A percentile compares a stretch with the other conserved stretches of the same genome.
These are phyloP conservation scores for Lucilia cuprina DNA, from an alignment of 1,140 invertebrate genomes.

Conservation along the genomic window DNA sequence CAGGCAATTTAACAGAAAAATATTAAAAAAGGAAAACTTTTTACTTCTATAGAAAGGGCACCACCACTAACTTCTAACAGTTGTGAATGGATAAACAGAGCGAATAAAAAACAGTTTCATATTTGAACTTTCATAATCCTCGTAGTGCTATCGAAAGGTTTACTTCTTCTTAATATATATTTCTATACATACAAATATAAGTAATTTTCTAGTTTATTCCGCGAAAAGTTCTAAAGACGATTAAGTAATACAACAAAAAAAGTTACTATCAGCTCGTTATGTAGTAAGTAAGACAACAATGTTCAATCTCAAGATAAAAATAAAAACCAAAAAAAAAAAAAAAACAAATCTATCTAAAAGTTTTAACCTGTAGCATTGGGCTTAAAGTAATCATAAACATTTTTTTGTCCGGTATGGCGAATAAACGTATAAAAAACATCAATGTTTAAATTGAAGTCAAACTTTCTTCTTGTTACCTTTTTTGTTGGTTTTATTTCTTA, in stretches of 20 bases:
- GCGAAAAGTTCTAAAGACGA: constrained; percentile 8
- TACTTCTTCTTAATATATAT: not conserved
- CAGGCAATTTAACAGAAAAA: constrained; percentile 14
- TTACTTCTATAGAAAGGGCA: not conserved
- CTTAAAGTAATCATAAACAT: constrained; percentile 8
- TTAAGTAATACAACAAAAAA: not conserved
- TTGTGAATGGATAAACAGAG: not conserved
- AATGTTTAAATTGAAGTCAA: not conserved
- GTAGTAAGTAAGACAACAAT: not conserved
- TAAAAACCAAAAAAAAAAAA: not conserved
- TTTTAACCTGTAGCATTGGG: constrained; percentile 1
- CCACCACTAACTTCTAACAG: not conserved
- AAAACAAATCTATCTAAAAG: not conserved
- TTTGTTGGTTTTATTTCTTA: not conserved
- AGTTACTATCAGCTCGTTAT: not conserved
- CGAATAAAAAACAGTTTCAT: not conserved
- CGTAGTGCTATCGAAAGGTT: not conserved
- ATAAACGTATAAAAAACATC: not conserved
- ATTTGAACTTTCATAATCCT: not conserved
- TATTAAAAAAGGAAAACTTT: not conserved
- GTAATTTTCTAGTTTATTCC: not conserved
- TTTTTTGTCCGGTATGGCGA: not conserved
- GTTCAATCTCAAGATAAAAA: not conserved
- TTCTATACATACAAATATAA: too few species aligned
- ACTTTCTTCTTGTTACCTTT: not conserved